phyloP scores from a whole-genome alignment of 35 echinoderm and acorn worm species.

The Amphiura filiformis region DNA sequence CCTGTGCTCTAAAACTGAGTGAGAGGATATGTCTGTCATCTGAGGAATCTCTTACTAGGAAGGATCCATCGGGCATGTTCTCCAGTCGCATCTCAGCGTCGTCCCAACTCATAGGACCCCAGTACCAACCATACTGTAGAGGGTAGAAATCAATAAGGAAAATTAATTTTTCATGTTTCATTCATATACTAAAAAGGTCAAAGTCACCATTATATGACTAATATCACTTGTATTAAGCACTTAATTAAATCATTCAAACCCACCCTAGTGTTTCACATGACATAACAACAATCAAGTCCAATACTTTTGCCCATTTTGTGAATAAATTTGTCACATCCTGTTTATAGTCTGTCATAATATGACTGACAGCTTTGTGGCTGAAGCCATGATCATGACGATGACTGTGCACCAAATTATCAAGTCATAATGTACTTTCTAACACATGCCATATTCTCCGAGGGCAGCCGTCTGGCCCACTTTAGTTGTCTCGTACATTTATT shows the following conservation, averaged over 20 bases:
- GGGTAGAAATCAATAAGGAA: no score
- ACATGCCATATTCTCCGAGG: no score
- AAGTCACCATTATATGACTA: neutral
- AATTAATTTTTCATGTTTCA: neutral
- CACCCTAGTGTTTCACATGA: neutral
- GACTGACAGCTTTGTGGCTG: no score
- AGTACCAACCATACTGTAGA: slow-evolving; percentile 95
- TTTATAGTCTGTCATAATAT: no score
- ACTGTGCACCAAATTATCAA: no score
- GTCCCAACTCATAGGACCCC: slow-evolving; percentile 99
- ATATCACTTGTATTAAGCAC: neutral
- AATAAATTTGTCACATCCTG: no score
- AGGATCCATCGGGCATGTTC: slow-evolving; percentile 95
- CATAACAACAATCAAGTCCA: no score
- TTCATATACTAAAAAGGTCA: neutral
- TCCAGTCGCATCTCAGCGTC: slow-evolving; percentile 90
- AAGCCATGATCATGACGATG: no score
- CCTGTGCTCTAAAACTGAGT: slow-evolving; percentile 85
- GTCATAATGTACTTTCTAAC: no score
- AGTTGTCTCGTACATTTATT: no score
- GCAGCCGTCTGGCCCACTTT: no score
- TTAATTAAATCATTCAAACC: neutral
- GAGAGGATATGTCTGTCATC: slow-evolving; percentile 93
- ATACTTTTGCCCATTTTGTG: no score
- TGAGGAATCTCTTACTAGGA: slow-evolving; percentile 95